These are phyloP conservation scores for Amblyteles armatorius DNA, from an alignment of 2,888 invertebrate genomes.

Conservation along the genomic window DNA sequence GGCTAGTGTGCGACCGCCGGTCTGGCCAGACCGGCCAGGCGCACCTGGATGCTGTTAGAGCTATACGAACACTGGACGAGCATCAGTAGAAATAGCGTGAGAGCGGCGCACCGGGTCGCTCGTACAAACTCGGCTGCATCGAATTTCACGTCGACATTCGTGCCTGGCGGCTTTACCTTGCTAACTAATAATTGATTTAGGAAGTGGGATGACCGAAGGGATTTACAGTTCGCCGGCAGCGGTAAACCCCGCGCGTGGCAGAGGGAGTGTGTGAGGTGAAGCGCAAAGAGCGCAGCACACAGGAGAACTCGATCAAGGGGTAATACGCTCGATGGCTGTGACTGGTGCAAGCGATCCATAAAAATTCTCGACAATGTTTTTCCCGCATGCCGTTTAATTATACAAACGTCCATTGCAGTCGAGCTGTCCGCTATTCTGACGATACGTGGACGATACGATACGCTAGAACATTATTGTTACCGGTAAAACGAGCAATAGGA, in stretches of 20 bases:
- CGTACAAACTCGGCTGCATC: conserved; percentile 51
- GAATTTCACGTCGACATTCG: conserved; percentile 64
- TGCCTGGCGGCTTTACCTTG: conserved; percentile 61
- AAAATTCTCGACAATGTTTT: conserved; percentile 39
- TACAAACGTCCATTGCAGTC: conserved; percentile 40
- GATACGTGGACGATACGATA: not conserved
- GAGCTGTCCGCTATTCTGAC: not conserved
- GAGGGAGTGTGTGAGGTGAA: not conserved
- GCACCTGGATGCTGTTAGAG: not conserved
- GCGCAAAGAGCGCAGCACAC: conserved; percentile 3
- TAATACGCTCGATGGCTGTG: not conserved
- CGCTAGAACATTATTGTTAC: not conserved
- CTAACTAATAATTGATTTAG: conserved; percentile 75
- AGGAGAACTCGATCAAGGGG: not conserved
- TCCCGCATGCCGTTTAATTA: conserved; percentile 18
- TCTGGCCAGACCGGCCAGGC: no score
- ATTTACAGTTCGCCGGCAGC: conserved; percentile 17
- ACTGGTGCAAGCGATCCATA: conserved; percentile 8
- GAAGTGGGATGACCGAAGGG: conserved; percentile 50
- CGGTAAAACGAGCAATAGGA: not conserved
- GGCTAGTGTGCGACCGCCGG: no score
- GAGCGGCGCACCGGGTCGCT: not conserved
- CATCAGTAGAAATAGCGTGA: not conserved
- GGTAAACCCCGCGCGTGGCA: not conserved
- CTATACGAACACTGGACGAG: not conserved